Evolutionary conservation across 2,797 vertebrate genomes (phyloP).

Genomic region (Crocidura indochinensis): DNA sequence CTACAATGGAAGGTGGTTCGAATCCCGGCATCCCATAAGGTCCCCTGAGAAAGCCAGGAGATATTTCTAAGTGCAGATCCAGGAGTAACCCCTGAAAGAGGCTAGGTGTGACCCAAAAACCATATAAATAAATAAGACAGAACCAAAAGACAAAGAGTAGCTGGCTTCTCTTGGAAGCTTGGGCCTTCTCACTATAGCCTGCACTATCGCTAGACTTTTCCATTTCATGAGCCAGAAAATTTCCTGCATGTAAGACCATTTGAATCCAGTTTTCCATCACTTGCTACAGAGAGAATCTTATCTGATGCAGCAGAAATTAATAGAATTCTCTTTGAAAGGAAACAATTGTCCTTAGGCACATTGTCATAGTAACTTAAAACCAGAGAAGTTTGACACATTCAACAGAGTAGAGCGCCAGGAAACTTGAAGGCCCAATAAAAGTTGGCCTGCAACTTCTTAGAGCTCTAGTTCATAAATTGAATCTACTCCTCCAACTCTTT

Average conservation of each 20-base stretch:
- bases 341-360: slow-evolving; percentile 45
- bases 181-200: too few species aligned
- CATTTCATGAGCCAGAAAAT: slow-evolving; percentile 18
- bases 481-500: background rate
- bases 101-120: too few species aligned
- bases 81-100: too few species aligned
- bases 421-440: slow-evolving; percentile 12
- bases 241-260: background rate
- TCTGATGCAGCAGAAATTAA: slow-evolving; percentile 25
- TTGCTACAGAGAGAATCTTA: background rate
- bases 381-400: background rate
- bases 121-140: background rate
- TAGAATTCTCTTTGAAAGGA: slow-evolving; percentile 46
- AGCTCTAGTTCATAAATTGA: background rate
- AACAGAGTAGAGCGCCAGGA: background rate
- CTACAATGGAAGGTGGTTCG: too few species aligned
- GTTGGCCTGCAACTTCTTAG: background rate
- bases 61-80: too few species aligned
- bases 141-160: background rate
- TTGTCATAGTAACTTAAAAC: slow-evolving; percentile 39
- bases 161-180: background rate
- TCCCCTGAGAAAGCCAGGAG: too few species aligned
- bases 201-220: background rate
- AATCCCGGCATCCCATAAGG: too few species aligned
- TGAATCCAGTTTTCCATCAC: slow-evolving; percentile 22